These are phyloP conservation scores for Propithecus deckenii DNA, from an alignment of 2,797 vertebrate species.

Conservation along the genomic window DNA sequence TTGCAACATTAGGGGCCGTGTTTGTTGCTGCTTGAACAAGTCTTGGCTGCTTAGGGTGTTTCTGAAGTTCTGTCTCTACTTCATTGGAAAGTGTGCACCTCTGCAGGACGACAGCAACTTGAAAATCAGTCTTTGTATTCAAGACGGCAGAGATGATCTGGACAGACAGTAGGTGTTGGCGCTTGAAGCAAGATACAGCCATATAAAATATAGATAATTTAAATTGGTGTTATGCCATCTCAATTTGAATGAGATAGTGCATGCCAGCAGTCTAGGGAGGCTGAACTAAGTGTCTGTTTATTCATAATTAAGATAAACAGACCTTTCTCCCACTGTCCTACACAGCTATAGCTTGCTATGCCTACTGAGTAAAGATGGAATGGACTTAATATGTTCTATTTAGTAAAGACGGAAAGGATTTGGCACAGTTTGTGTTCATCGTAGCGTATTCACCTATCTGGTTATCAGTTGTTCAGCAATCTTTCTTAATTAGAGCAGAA, in stretches of 20 bases:
- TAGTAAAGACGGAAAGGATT: constrained; percentile 7
- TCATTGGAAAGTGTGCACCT: constrained; percentile 42
- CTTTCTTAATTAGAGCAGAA: constrained; percentile 16
- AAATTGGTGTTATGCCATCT: constrained; percentile 11
- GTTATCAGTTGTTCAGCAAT: not conserved
- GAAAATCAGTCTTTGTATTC: constrained; percentile 48
- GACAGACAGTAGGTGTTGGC: constrained; percentile 45
- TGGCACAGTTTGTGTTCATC: not conserved
- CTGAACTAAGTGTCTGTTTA: constrained; percentile 28
- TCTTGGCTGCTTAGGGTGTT: constrained; percentile 48
- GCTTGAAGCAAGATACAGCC: constrained; percentile 50
- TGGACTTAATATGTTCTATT: constrained; percentile 7
- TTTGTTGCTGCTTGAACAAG: constrained; percentile 43
- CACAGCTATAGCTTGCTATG: not conserved
- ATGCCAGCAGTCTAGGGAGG: constrained; percentile 12
- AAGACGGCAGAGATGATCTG: constrained; percentile 51
- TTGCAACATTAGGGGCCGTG: not conserved
- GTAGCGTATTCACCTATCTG: not conserved
- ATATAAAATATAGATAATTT: constrained; percentile 35
- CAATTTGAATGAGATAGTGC: not conserved
- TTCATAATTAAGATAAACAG: constrained; percentile 32
- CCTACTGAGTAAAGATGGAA: not conserved
- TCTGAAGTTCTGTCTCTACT: constrained; percentile 29
- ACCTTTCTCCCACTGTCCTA: not conserved
- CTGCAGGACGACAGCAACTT: constrained; percentile 41